Conservation (phyloP, 1,140 invertebrate genomes). For the Conus ventricosus region DNA sequence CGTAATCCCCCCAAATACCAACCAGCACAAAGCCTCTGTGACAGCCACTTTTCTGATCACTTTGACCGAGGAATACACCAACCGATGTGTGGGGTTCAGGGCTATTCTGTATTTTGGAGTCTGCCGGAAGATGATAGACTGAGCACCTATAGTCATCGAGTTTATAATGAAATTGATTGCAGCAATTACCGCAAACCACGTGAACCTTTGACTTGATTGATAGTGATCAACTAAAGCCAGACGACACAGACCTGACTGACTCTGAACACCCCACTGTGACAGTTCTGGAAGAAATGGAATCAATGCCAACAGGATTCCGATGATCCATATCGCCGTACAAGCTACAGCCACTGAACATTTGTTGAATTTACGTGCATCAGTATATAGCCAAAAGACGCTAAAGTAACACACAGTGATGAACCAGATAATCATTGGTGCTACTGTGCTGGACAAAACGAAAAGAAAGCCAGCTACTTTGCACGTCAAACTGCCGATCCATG, state of each 20-base stretch:
- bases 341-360: conserved; percentile 11
- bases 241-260: conserved; percentile 52
- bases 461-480: conserved; percentile 61
- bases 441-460: conserved; percentile 56
- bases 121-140: conserved; percentile 46
- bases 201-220: conserved; percentile 44
- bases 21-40: conserved; percentile 54
- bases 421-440: conserved; percentile 56
- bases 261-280: conserved; percentile 50
- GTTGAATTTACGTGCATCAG: conserved; percentile 31
- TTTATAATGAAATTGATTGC: conserved; percentile 48
- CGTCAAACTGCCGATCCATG: conserved; percentile 53
- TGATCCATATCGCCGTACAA: conserved; percentile 37
- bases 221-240: conserved; percentile 40
- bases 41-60: conserved; percentile 40
- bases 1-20: conserved; percentile 48
- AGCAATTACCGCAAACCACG: conserved; percentile 46
- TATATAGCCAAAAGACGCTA: conserved; percentile 54
- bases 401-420: conserved; percentile 60
- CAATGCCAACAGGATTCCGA: conserved; percentile 33
- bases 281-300: conserved; percentile 41
- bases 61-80: conserved; percentile 38
- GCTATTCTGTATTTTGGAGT: conserved; percentile 28
- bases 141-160: conserved; percentile 45
- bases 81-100: not conserved